Evolutionary conservation across 1,140 invertebrate genomes (phyloP), one percentile per base, ranked within the genome.

Genomic region (Platorchestia sp.): DNA sequence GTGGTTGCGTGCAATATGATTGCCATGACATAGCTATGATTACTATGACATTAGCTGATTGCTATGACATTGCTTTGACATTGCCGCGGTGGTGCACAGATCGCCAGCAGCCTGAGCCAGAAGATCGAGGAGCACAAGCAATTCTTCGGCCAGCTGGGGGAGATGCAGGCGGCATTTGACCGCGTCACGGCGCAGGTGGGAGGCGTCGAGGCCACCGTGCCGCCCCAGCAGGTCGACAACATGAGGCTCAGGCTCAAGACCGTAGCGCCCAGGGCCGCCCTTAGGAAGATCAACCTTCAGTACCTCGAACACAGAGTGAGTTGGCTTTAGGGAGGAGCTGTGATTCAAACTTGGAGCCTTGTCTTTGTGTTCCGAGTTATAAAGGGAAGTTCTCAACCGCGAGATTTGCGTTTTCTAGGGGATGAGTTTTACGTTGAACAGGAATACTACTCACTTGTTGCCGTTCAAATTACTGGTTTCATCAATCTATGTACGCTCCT

Each of bases 71-170:
- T n/a, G n/a, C n/a, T n/a, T n/a, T n/a, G n/a, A n/a, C n/a, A n/a
- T n/a, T n/a, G n/a, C n/a, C n/a, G n/a, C n/a, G n/a, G 27, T 19
- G 14, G 59, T 75, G 6, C 1, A 36, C 95, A 96, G 96, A 95
- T 96, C 45, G 98, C 98, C 7, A 98, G 98, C 75, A 98, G 99
- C 95, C 98, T 99, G 93, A 99, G 98, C 96, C 98, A 98, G 96
- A 99, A 99, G 97, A 97, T 99, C 86, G 98, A 99, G 97, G 98
- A 99, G 96, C 99, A 99, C 97, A 99, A 98, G 97, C 97, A 98
- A 87, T 99, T 99, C 97, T 99, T 99, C 97, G 98, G 98, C 96
- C 98, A 99, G 96, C 97, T 99, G 93, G 98, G 98, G 1, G 97
- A 97, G 36, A 98, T 99, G 95, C 97, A 98, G 96, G 98, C 98